Evolutionary conservation across 2,888 invertebrate species (phyloP), one percentile per base, ranked within the genome.

Genomic region (Ormyrus nitidulus): DNA sequence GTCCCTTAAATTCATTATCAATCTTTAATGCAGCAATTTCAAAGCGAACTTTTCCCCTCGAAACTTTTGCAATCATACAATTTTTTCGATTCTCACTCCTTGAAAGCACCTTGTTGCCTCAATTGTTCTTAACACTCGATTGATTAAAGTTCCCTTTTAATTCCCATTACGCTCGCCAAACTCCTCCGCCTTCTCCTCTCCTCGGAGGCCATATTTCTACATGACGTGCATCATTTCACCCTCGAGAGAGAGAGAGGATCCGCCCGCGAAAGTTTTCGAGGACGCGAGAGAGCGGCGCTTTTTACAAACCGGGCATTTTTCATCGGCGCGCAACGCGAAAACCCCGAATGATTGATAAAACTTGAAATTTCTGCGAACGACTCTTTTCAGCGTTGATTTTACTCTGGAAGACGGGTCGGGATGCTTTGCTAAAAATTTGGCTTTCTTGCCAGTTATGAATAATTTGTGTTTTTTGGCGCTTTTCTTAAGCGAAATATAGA

Each of bases 151-250:
- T 19, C 2, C 19, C 19, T 19, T 19, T 19, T 19, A 19, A 19
- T 19, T 19, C 19, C 19, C 19, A 19, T 19, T 19, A 19, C 19
- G 19, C 19, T 19, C 19, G 19, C 65, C 61, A 62, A 56, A 59
- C 70, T 72, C 46, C 9, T 77, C n/a, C 0, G 3, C 51, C 53
- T 65, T 44, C 13, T 73, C 48, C 54, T 49, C 61, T 34, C 13
- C 53, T 65, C 11, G 44, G 58, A 19, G 10, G 51, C 51, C 53
- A 59, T 65, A 61, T 62, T 62, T 49, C 59, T 54, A 54, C 70
- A 34, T 48, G 61, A 68, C 65, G 75, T 80, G 71, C 66, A 80
- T 80, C 75, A 75, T 72, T 13, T 51, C 9, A 49, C 13, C 13
- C 49, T 19, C 10, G 44, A 13, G 19, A 19, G 19, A 19, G 19